Conservation (phyloP, 2,888 invertebrate species). For the Drosophila prolongata region DNA sequence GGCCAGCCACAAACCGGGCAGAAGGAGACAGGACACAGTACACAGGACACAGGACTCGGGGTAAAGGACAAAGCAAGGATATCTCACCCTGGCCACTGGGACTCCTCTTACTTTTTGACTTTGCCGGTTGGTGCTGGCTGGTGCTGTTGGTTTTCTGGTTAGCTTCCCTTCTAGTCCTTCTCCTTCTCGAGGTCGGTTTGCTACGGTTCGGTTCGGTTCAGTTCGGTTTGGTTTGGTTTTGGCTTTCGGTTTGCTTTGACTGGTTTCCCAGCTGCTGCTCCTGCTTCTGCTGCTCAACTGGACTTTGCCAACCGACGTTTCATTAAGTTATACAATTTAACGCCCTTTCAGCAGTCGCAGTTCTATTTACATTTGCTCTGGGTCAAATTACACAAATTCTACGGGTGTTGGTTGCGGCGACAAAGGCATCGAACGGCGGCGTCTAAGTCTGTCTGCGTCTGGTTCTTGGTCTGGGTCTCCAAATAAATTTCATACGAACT, state of each 20-base stretch:
- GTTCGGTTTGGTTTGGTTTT: constrained; percentile 59
- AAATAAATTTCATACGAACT: constrained; percentile 73
- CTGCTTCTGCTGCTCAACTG: constrained; percentile 10
- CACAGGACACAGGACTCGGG: constrained; percentile 31
- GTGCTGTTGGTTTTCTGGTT: constrained; percentile 76
- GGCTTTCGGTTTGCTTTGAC: constrained; percentile 66
- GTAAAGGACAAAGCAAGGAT: constrained; percentile 57
- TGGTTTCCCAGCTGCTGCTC: constrained; percentile 57
- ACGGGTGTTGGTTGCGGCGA: constrained; percentile 79
- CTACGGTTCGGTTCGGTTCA: constrained; percentile 25
- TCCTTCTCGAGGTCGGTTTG: constrained; percentile 32
- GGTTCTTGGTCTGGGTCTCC: constrained; percentile 28
- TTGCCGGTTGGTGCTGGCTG: constrained; percentile 53
- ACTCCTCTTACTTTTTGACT: constrained; percentile 71
- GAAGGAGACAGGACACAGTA: constrained; percentile 45
- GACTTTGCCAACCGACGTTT: constrained; percentile 63
- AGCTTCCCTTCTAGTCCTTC: constrained; percentile 60
- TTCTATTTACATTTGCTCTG: constrained; percentile 84
- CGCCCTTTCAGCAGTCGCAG: constrained; percentile 73
- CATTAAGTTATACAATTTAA: constrained; percentile 83
- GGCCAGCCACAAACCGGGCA: constrained; percentile 65
- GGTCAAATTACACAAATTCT: constrained; percentile 83
- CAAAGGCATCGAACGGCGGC: constrained; percentile 57
- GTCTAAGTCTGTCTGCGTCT: constrained; percentile 21
- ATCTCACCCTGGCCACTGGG: constrained; percentile 30